Evolutionary conservation across 2,797 vertebrate species (phyloP).

Genomic region (Diceros bicornis): DNA sequence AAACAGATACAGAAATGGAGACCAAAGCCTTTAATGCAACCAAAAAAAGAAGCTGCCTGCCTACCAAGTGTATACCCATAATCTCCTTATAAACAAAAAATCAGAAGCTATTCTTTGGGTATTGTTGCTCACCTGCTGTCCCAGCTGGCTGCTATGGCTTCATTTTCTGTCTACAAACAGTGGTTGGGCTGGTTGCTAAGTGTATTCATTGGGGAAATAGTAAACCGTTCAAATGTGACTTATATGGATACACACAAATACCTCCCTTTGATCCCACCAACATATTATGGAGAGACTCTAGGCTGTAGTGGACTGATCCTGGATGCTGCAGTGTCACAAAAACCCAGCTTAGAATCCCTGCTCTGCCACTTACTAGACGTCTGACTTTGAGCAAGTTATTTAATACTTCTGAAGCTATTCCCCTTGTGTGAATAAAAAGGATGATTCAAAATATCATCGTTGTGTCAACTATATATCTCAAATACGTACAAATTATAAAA

Average conservation of each 20-base stretch:
- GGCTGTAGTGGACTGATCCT: fast-evolving
- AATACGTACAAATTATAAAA: not conserved
- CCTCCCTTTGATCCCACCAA: not conserved
- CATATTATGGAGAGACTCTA: not conserved
- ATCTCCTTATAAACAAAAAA: conserved; percentile 20
- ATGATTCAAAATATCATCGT: not conserved
- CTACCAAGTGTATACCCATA: no score
- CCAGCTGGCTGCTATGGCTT: not conserved
- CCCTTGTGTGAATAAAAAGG: not conserved
- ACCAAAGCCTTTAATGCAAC: not conserved
- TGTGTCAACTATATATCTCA: not conserved
- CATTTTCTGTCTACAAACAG: not conserved
- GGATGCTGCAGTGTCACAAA: no score
- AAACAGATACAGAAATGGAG: not conserved
- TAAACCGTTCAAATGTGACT: not conserved
- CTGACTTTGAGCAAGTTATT: not conserved
- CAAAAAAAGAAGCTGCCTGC: not conserved
- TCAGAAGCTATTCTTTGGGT: not conserved
- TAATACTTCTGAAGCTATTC: not conserved
- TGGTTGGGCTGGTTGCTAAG: not conserved
- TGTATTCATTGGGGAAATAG: not conserved
- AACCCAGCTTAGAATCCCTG: not conserved
- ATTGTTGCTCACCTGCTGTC: not conserved
- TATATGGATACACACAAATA: not conserved
- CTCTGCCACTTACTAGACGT: not conserved